These are phyloP conservation scores for Trachythela sp. DNA, from an alignment of 64 coral and sea anemone genomes.

Conservation along the genomic window DNA sequence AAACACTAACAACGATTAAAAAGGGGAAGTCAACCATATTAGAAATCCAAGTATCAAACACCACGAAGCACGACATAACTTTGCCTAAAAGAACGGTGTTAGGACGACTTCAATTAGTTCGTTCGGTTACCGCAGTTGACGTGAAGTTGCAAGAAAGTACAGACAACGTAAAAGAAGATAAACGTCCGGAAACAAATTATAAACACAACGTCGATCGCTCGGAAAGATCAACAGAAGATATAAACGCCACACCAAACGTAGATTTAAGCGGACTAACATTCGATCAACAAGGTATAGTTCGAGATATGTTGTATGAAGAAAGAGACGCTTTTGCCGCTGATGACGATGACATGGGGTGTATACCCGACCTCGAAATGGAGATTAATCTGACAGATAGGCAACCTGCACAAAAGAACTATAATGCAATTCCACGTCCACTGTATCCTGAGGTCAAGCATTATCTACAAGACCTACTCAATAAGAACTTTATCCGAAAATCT, in stretches of 20 bases:
- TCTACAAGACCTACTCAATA: constrained; percentile 17
- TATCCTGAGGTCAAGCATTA: constrained; percentile 19
- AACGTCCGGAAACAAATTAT: no score
- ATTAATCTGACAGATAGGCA: constrained; percentile 1
- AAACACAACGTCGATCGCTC: not conserved
- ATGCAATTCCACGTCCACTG: not conserved
- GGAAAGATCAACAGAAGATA: not conserved
- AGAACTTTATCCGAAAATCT: not conserved
- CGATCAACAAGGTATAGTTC: not conserved
- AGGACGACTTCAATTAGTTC: not conserved
- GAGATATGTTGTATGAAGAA: constrained; percentile 4
- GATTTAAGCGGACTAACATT: not conserved
- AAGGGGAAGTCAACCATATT: not conserved
- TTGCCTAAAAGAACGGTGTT: not conserved
- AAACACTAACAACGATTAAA: not conserved
- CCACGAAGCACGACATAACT: not conserved
- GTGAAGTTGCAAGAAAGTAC: not conserved
- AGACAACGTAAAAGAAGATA: not conserved
- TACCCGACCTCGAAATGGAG: not conserved
- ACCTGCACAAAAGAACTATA: constrained; percentile 6
- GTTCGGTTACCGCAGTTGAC: not conserved
- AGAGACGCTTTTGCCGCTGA: not conserved
- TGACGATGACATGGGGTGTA: constrained; percentile 8
- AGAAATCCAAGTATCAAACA: not conserved
- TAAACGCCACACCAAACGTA: not conserved